Conservation (phyloP, 2,113 vertebrate species). For the Hydropotes inermis region DNA sequence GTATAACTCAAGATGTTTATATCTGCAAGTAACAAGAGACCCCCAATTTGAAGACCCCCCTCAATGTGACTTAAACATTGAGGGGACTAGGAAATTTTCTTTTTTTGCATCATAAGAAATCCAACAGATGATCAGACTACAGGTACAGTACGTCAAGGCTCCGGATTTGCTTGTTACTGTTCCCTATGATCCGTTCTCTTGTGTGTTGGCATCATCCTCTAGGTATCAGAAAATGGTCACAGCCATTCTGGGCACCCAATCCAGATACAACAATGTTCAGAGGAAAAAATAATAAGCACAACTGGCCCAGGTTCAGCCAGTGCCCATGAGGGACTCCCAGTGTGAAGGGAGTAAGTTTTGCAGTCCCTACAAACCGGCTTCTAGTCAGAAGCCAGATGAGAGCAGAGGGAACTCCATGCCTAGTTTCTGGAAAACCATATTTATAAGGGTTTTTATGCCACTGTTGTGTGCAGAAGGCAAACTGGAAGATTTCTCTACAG, state of each 20-base stretch:
- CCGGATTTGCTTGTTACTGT: neutral
- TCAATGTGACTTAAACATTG: neutral
- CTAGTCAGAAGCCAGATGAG: neutral
- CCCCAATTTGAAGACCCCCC: neutral
- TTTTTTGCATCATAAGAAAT: neutral
- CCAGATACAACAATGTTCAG: neutral
- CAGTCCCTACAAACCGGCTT: neutral
- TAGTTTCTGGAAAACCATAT: neutral
- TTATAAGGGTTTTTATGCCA: neutral
- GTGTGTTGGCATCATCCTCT: neutral
- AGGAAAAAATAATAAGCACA: neutral
- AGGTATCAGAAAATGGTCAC: neutral
- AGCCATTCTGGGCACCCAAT: neutral
- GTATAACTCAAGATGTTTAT: neutral
- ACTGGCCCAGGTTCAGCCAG: neutral
- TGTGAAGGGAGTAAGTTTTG: neutral
- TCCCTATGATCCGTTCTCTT: neutral
- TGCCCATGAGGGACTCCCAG: neutral
- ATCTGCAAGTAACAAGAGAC: neutral
- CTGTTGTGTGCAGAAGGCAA: neutral
- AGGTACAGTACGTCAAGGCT: neutral
- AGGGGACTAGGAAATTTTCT: neutral
- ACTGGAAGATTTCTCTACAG: slow-evolving; percentile 9
- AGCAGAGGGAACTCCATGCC: neutral
- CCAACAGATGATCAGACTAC: neutral